A percentile compares a stretch with the other conserved stretches of the same genome.
Evolutionary conservation across 2,113 vertebrate genomes (phyloP).

Genomic region (Macroglossus sobrinus): DNA sequence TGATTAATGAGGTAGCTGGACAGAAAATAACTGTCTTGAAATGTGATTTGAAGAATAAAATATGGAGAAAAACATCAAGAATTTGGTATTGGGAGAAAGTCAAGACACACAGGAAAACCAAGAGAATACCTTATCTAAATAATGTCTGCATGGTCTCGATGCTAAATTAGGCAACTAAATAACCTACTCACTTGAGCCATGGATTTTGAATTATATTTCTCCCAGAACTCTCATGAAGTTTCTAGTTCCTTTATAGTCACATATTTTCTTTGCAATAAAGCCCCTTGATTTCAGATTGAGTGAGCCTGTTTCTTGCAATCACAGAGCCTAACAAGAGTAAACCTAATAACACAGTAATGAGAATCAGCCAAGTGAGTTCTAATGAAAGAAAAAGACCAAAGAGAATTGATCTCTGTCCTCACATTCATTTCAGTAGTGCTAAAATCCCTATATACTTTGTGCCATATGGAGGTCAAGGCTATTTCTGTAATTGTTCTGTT

Average conservation of each 20-base stretch:
- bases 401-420: not conserved
- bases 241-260: not conserved
- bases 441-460: not conserved
- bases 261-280: not conserved
- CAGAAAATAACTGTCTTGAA: not conserved
- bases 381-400: not conserved
- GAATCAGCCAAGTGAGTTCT: not conserved
- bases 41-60: not conserved
- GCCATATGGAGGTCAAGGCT: not conserved
- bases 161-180: not conserved
- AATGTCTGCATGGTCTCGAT: not conserved
- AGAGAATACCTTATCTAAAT: not conserved
- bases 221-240: not conserved
- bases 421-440: not conserved
- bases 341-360: not conserved
- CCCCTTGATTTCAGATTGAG: not conserved
- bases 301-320: not conserved
- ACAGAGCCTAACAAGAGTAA: not conserved
- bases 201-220: not conserved
- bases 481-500: not conserved
- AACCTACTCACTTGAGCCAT: not conserved
- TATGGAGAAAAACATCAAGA: not conserved
- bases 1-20: not conserved
- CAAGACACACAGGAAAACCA: not conserved
- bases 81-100: not conserved